These are phyloP conservation scores for Drosophila meridionalis DNA, from an alignment of 2,888 invertebrate genomes.

Conservation along the genomic window DNA sequence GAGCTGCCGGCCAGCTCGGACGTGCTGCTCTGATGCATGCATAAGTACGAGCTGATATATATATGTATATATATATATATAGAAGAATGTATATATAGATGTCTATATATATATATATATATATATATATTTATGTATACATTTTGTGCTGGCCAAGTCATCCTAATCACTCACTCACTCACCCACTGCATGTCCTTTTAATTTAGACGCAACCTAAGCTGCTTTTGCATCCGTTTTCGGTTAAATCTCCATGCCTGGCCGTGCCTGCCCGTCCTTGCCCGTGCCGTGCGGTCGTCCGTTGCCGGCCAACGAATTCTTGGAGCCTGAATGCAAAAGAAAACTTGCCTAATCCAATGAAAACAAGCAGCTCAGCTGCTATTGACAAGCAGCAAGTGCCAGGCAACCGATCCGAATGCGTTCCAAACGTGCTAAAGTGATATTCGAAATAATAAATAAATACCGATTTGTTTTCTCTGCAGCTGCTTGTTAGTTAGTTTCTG, in stretches of 20 bases:
- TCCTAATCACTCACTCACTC: constrained; percentile 22
- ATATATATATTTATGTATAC: not conserved
- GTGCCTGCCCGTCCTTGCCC: not conserved
- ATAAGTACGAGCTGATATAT: not conserved
- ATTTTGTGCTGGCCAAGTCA: constrained; percentile 16
- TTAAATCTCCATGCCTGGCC: not conserved
- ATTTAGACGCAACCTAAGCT: constrained; percentile 62
- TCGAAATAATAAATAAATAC: constrained; percentile 25
- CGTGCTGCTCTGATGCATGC: not conserved
- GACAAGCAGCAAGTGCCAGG: constrained; percentile 56
- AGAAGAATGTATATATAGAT: too few species aligned
- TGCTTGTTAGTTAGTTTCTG: constrained; percentile 1
- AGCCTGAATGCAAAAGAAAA: constrained; percentile 49
- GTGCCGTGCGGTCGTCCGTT: constrained; percentile 13
- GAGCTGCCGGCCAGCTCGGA: not conserved
- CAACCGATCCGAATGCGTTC: constrained; percentile 44
- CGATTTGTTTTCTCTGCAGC: not conserved
- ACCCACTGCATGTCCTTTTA: constrained; percentile 46
- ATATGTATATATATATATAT: not conserved
- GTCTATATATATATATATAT: not conserved
- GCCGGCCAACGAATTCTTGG: constrained; percentile 14
- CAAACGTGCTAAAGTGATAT: constrained; percentile 20
- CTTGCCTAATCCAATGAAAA: constrained; percentile 72
- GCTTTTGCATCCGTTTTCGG: constrained; percentile 35
- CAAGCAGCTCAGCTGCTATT: constrained; percentile 71